Evolutionary conservation across 2,797 vertebrate genomes (phyloP).

Genomic region (Pseudochirops cupreus): DNA sequence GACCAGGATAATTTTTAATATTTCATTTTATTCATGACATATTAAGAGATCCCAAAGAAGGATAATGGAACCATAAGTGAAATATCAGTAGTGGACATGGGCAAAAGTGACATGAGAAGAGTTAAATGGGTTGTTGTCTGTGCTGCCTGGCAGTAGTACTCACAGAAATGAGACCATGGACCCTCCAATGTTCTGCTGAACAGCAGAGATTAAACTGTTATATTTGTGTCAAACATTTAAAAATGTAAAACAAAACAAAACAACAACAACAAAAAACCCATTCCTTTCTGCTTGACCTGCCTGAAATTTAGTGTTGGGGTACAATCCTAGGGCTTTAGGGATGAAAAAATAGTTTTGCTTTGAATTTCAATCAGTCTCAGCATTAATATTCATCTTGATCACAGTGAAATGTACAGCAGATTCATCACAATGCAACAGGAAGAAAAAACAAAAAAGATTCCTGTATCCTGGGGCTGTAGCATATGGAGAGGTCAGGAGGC

Average conservation of each 20-base stretch:
- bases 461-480: slow-evolving; percentile 7
- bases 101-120: not conserved
- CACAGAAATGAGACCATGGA: not conserved
- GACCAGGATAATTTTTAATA: not conserved
- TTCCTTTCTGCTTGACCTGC: not conserved
- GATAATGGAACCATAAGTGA: not conserved
- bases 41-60: not conserved
- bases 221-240: not conserved
- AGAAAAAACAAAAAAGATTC: not conserved
- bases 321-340: not conserved
- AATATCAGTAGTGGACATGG: fast-evolving
- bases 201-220: not conserved
- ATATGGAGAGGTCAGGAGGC: slow-evolving; percentile 18
- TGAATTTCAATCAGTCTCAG: slow-evolving; percentile 4
- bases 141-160: not conserved
- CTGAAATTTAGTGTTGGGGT: not conserved
- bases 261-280: not conserved
- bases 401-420: slow-evolving; percentile 20
- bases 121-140: not conserved
- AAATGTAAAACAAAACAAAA: not conserved
- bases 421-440: slow-evolving; percentile 31
- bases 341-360: slow-evolving; percentile 15
- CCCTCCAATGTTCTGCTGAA: too few relatives aligned
- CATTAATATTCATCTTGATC: not conserved
- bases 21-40: not conserved